Evolutionary conservation across 2,888 invertebrate genomes (phyloP), one percentile per base, ranked within the genome.

Genomic region (Agriotes lineatus): DNA sequence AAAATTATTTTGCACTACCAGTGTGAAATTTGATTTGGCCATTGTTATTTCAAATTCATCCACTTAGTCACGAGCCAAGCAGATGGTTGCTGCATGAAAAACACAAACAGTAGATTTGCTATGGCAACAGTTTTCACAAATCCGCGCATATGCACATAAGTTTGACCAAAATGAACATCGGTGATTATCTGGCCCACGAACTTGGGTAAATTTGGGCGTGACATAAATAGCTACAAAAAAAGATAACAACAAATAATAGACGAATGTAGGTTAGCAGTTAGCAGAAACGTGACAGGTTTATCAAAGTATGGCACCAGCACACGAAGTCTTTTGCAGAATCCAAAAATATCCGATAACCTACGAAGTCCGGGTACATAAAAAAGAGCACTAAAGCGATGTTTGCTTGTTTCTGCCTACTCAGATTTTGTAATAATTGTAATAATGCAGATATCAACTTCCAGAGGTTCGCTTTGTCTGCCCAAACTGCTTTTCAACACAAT

Each of bases 201-300:
- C 2, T 16, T 7, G 16, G 9, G 1, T 3, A 42, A 42, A 16
- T 14, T 42, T 42, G 42, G 12, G 14, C 10, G 2, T 39, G 1
- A 6, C 16, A 42, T 42, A 25, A 3, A 22, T 48, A 48, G 7
- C 14, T 22, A 48, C 25, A 48, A 48, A 48, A 48, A 48, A 22
- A 22, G 25, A 22, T 22, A 48, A 48, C 25, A 48, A 25, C 25
- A 45, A 45, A 45, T 16, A 48, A 14, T 20, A 12, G n/a, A 12
- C 4, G 25, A 48, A 48, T 25, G 25, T 48, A 22, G 48, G 48
- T 48, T 18, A 48, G 12, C 48, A 22, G 10, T 12, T 48, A 22
- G 25, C 48, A 48, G 48, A 20, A 18, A 22, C 6, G 22, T 48
- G 22, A 48, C 48, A 48, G 48, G 48, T 48, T 48, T 48, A 48